A percentile compares a stretch with the other conserved stretches of the same genome.
Conservation (phyloP, 1,140 invertebrate species). For the Hylyphantes graminicola region DNA sequence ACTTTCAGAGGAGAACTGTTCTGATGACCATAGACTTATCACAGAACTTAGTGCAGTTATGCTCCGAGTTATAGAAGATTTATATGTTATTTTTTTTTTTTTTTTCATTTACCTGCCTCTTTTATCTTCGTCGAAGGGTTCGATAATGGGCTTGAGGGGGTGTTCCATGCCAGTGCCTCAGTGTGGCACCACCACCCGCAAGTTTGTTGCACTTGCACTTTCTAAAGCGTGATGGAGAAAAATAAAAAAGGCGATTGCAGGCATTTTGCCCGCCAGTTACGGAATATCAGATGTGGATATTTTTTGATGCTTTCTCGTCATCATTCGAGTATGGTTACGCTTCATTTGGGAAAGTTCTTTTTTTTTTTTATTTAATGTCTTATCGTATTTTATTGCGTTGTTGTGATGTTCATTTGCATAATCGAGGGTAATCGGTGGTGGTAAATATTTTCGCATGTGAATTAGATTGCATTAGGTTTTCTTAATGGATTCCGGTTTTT, state of each 20-base stretch:
- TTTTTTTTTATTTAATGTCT: too few species aligned
- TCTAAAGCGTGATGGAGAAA: constrained; percentile 16
- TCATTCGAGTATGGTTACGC: constrained; percentile 1
- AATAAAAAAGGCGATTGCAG: not conserved
- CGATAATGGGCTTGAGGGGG: constrained; percentile 11
- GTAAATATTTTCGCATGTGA: too few species aligned
- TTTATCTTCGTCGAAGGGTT: not conserved
- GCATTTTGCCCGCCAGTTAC: constrained; percentile 20
- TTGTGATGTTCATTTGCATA: too few species aligned
- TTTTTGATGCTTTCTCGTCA: constrained; percentile 8
- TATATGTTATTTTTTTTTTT: not conserved
- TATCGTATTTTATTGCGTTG: too few species aligned
- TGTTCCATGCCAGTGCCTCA: constrained; percentile 24
- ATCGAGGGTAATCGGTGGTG: too few species aligned
- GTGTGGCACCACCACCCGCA: not conserved
- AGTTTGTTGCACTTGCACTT: constrained; percentile 54
- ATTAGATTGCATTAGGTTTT: too few species aligned
- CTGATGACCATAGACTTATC: too few species aligned
- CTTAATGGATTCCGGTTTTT: too few species aligned
- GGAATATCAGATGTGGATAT: constrained; percentile 16
- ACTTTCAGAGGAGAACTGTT: too few species aligned
- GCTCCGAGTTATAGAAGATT: too few species aligned
- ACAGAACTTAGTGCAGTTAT: too few species aligned
- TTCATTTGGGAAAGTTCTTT: too few species aligned
- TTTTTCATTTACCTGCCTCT: not conserved